phyloP scores from a whole-genome alignment of 2,113 vertebrate species.

The Serilophus lunatus region DNA sequence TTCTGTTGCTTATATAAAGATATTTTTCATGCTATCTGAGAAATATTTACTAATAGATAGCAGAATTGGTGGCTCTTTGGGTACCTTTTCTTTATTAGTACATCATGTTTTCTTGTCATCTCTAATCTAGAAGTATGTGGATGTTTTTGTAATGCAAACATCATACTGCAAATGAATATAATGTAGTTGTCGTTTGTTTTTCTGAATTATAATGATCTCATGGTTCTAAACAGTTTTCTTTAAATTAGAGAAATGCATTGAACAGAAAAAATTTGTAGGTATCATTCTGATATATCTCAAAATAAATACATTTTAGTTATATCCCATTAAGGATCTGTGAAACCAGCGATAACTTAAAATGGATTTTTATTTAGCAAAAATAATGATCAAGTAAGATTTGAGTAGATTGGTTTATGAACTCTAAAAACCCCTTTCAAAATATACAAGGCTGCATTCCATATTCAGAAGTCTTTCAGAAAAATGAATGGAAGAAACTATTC shows the following conservation, averaged over 20 bases:
- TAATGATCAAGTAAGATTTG: not conserved
- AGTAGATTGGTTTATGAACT: not conserved
- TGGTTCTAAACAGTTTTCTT: not conserved
- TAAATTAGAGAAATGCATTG: not conserved
- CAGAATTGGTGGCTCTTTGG: not conserved
- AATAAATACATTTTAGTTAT: not conserved
- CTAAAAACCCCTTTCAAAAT: not conserved
- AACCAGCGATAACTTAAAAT: not conserved
- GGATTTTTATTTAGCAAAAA: not conserved
- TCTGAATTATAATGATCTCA: not conserved
- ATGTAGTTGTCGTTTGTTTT: not conserved
- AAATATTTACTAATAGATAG: not conserved
- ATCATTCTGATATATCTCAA: not conserved
- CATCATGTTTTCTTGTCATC: not conserved
- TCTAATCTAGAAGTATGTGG: not conserved
- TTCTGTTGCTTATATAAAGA: not conserved
- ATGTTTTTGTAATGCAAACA: not conserved
- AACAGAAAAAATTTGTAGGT: not conserved
- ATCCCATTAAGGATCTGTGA: not conserved
- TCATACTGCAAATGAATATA: not conserved
- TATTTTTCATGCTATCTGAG: not conserved
- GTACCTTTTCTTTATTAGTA: not conserved
- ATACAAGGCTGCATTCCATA: not conserved
- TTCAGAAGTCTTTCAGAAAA: not conserved
- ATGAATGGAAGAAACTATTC: not conserved